Evolutionary conservation across 2,888 invertebrate species (phyloP).

Genomic region (Zonitis immaculata): DNA sequence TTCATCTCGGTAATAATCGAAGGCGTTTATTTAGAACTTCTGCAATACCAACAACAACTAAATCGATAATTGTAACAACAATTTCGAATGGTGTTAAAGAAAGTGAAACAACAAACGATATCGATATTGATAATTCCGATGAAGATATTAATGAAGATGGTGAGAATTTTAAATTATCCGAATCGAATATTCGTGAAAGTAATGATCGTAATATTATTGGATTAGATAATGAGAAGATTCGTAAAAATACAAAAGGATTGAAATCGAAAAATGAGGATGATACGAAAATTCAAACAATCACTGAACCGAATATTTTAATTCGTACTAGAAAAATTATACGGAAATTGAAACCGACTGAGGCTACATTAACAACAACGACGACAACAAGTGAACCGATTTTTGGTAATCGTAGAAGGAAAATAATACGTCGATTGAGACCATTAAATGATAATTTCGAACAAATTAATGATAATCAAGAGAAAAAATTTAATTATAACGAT

Average conservation of each 20-base stretch:
- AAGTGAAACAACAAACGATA: constrained; percentile 8
- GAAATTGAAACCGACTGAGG: constrained; percentile 33
- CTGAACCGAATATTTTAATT: constrained; percentile 33
- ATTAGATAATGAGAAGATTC: constrained; percentile 16
- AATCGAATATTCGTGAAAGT: constrained; percentile 46
- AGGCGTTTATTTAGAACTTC: background rate
- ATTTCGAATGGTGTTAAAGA: background rate
- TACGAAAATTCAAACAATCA: constrained; percentile 13
- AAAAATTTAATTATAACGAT: no score
- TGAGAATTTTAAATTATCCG: constrained; percentile 48
- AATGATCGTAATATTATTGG: constrained; percentile 32
- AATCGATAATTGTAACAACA: constrained; percentile 5
- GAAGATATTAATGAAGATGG: constrained; percentile 37
- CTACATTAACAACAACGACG: constrained; percentile 6
- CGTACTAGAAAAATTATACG: constrained; percentile 43
- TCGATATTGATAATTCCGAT: constrained; percentile 25
- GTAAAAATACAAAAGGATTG: constrained; percentile 8
- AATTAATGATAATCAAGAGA: background rate
- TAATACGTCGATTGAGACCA: constrained; percentile 39
- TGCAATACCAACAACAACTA: constrained; percentile 4
- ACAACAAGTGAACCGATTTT: constrained; percentile 17
- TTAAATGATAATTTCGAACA: constrained; percentile 8
- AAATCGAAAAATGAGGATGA: constrained; percentile 18
- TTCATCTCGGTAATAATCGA: background rate
- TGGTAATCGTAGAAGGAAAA: constrained; percentile 33